A percentile compares a stretch with the other conserved stretches of the same genome.
These are phyloP conservation scores for Lithophane semibrunnea DNA, from an alignment of 2,888 invertebrate genomes.

Conservation along the genomic window DNA sequence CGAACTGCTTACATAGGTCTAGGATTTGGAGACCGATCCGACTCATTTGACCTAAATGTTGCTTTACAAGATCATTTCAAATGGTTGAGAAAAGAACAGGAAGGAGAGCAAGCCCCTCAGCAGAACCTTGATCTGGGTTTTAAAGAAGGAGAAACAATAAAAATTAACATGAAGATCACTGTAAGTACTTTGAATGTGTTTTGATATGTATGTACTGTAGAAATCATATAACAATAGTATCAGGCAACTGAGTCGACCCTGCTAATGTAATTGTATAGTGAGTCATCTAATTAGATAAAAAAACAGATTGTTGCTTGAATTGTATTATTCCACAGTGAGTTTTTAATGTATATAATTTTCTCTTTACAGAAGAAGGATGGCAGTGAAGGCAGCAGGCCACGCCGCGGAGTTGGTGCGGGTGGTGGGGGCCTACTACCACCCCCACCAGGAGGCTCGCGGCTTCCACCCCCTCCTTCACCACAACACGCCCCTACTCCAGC, in stretches of 20 bases:
- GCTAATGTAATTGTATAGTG: conserved; percentile 45
- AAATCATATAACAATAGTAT: conserved; percentile 36
- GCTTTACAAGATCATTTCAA: conserved; percentile 99
- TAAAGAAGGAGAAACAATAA: conserved; percentile 99
- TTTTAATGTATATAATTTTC: conserved; percentile 27
- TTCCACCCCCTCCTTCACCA: conserved; percentile 95
- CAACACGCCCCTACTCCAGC: conserved; percentile 92
- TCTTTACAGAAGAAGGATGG: conserved; percentile 96
- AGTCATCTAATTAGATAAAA: conserved; percentile 52
- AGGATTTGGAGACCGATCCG: conserved; percentile 99
- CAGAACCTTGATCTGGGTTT: conserved; percentile 98
- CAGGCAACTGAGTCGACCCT: conserved; percentile 37
- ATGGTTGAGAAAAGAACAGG: conserved; percentile 96
- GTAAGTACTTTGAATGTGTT: conserved; percentile 85
- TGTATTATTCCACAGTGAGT: conserved; percentile 9
- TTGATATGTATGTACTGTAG: conserved; percentile 8
- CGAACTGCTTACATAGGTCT: conserved; percentile 98
- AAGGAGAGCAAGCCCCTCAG: conserved; percentile 93
- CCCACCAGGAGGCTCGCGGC: conserved; percentile 93
- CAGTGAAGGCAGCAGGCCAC: conserved; percentile 93
- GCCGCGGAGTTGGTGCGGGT: conserved; percentile 87
- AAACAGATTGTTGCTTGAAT: conserved; percentile 24
- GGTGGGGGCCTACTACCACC: conserved; percentile 94
- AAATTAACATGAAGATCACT: conserved; percentile 99
- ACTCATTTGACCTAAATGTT: conserved; percentile 99